Percentiles rank a stretch among this genome's conserved stretches.
phyloP scores from a whole-genome alignment of 2,113 vertebrate species.

The Festucalex cinctus region DNA sequence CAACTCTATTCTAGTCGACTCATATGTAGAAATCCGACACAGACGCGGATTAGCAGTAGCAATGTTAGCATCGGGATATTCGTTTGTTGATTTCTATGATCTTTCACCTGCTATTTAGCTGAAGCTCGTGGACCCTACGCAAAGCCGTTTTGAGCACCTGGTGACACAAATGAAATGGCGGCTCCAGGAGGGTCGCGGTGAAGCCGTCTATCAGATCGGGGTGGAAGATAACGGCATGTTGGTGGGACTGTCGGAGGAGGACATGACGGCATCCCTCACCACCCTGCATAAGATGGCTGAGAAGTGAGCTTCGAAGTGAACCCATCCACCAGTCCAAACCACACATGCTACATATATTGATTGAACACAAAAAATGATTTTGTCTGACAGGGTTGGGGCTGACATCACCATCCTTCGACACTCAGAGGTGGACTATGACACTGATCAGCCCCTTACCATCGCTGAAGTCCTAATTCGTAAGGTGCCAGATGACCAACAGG shows the following conservation, averaged over 20 bases:
- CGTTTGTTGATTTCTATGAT: not conserved
- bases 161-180: conserved; percentile 99
- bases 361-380: not conserved
- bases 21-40: conserved; percentile 26
- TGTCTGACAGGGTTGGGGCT: conserved; percentile 83
- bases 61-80: conserved; percentile 34
- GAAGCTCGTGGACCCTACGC: conserved; percentile 94
- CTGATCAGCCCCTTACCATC: conserved; percentile 84
- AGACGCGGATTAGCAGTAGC: conserved; percentile 29
- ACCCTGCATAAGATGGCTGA: conserved; percentile 92
- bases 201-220: conserved; percentile 97
- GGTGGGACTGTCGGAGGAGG: conserved; percentile 90
- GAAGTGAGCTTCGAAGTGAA: conserved; percentile 75
- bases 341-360: not conserved
- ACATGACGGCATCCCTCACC: conserved; percentile 91
- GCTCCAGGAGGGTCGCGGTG: conserved; percentile 92
- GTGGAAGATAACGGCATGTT: conserved; percentile 97
- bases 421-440: conserved; percentile 88
- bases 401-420: conserved; percentile 92
- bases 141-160: conserved; percentile 96
- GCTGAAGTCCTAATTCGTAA: conserved; percentile 95
- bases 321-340: not conserved
- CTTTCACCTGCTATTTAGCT: conserved; percentile 67
- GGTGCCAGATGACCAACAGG: conserved; percentile 98
- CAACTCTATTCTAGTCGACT: not conserved